Conservation (phyloP, 1,140 invertebrate species). For the Caerostris extrusa region DNA sequence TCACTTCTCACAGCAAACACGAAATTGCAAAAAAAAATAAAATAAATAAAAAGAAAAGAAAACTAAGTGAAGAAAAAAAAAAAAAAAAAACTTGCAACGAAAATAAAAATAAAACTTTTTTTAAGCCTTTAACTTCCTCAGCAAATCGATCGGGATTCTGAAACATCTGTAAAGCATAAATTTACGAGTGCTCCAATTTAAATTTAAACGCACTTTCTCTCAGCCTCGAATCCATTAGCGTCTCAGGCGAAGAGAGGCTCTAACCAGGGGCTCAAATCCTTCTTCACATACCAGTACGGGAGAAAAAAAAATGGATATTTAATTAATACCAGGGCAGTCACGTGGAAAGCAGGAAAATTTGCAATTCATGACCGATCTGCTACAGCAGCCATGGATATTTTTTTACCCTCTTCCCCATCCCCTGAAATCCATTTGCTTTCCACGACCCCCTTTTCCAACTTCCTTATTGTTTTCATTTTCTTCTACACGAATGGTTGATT, state of each 20-base stretch:
- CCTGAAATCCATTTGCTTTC: not conserved
- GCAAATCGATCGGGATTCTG: conserved; percentile 45
- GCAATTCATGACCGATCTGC: conserved; percentile 73
- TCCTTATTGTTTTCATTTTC: conserved; percentile 29
- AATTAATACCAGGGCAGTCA: conserved; percentile 67
- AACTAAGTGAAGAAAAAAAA: not conserved
- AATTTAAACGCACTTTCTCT: conserved; percentile 72
- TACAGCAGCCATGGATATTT: conserved; percentile 8
- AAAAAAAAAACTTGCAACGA: not conserved
- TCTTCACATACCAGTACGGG: not conserved
- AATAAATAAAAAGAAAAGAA: not conserved
- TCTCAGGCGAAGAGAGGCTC: conserved; percentile 1
- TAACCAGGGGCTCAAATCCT: not conserved
- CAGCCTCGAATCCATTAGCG: conserved; percentile 68
- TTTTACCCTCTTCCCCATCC: conserved; percentile 1
- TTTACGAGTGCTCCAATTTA: conserved; percentile 75
- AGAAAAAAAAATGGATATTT: conserved; percentile 77
- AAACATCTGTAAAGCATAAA: conserved; percentile 77
- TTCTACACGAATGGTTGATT: conserved; percentile 73
- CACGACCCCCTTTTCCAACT: not conserved
- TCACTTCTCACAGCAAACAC: not conserved
- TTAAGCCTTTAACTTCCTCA: not conserved
- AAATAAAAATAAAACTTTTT: not conserved
- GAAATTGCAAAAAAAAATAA: not conserved
- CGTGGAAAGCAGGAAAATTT: conserved; percentile 74